Evolutionary conservation across 2,888 invertebrate species (phyloP), one percentile per base, ranked within the genome.

Genomic region (Agonopterix subpropinquella): DNA sequence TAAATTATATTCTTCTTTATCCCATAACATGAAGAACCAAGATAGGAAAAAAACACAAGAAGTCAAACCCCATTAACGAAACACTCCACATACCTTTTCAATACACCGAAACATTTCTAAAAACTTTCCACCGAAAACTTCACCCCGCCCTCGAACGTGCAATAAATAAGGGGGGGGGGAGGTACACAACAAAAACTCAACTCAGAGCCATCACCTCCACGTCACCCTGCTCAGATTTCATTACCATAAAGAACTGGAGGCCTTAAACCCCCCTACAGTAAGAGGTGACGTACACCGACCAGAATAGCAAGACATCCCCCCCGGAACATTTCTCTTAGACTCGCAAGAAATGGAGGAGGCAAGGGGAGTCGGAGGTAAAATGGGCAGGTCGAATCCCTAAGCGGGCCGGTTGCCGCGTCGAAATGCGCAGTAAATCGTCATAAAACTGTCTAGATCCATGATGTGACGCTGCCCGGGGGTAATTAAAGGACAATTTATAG

Each of bases 371-470:
- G 11, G 54, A 45, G 47, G 50, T 54, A 50, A 43, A 45, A 47
- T 69, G 80, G 86, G 59, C 64, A 76, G 67, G 70, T 70, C 72
- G 74, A 77, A 75, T 86, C 86, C 85, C 87, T 65, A 64, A 69
- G 71, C 70, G 72, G 70, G 70, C 67, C 68, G 62, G 71, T 62
- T 66, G 67, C 70, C 69, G 89, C 90, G 89, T 87, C 89, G 89
- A 89, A 89, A 89, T 88, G 89, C 75, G 84, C 77, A 82, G 84
- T 85, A 85, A 85, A 85, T 85, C 82, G 84, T 92, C 92, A 92
- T 92, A 92, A 92, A 92, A 92, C 91, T 91, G 92, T 92, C 92
- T 91, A 89, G 91, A 90, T 90, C 90, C 89, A 90, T 90, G 92
- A 91, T 91, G 91, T 92, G 92, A 92, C 92, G 89, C 88, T 88